Percentiles rank a stretch among this genome's conserved stretches.
These are phyloP conservation scores for Pterostichus niger DNA, from an alignment of 2,888 invertebrate species.

Conservation along the genomic window DNA sequence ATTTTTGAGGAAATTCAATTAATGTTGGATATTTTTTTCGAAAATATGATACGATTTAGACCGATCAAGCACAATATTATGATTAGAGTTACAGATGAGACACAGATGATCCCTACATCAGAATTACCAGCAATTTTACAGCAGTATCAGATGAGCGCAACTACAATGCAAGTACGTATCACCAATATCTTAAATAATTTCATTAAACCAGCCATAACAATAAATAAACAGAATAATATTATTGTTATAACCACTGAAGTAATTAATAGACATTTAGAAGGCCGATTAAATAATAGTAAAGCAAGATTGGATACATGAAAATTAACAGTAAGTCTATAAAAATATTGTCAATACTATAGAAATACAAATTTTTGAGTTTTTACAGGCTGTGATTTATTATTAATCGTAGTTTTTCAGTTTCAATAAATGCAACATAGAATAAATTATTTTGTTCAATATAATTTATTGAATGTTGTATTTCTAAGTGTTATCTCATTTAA, in stretches of 20 bases:
- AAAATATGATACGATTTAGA: slow-evolving; percentile 64
- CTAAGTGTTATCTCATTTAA: background rate
- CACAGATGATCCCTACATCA: background rate
- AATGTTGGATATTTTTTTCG: slow-evolving; percentile 67
- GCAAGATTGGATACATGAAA: too few species aligned
- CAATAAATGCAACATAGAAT: background rate
- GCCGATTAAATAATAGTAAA: background rate
- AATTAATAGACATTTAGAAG: slow-evolving; percentile 4
- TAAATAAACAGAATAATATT: background rate
- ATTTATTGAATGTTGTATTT: too few species aligned
- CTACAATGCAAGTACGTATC: slow-evolving; percentile 65
- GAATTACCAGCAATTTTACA: slow-evolving; percentile 40
- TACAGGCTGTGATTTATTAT: slow-evolving; percentile 14
- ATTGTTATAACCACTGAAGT: background rate
- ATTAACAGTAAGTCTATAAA: background rate
- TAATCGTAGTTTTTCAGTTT: background rate
- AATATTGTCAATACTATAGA: background rate
- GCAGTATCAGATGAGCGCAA: slow-evolving; percentile 29
- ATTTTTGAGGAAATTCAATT: slow-evolving; percentile 68
- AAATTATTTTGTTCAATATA: too few species aligned
- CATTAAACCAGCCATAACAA: slow-evolving; percentile 38
- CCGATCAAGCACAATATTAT: slow-evolving; percentile 49
- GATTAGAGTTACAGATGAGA: slow-evolving; percentile 1
- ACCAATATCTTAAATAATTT: slow-evolving; percentile 62
- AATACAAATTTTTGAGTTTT: background rate